Base-by-base conservation (phyloP, 2,888 invertebrate genomes). In the Platynereis dumerilii region DNA sequence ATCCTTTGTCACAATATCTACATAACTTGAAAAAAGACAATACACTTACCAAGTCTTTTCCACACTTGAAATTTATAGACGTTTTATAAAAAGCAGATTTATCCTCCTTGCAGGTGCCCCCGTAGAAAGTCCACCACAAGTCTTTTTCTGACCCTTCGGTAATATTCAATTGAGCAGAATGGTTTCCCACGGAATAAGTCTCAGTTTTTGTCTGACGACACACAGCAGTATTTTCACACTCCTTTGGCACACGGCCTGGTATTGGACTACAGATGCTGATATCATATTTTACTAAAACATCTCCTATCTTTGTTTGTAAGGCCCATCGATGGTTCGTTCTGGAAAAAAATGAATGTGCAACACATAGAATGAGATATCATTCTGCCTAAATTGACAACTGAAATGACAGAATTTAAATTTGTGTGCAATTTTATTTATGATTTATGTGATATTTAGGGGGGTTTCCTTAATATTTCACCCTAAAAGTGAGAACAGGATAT, bases 41-140 rank as follows among this genome's bases (percentile, higher is more conserved):
- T 34, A 54, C 48, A 54, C 59, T 53, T 34, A 65, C 59, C 59
- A 59, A 42, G 5, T 53, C 59, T 53, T 59, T 59, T 7, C 78
- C 78, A 75, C 79, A 79, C 62, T 75, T 76, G 42, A 79, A 71
- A 57, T 75, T 74, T 57, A 79, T 73, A 28, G 72, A 62, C 12
- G 76, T 72, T n/a, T 72, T 73, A 2, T 72, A 68, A 39, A 68
- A 62, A 29, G 71, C 67, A 1, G 53, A 45, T 0, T 62, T 54
- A 20, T 60, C 45, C 2, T 66, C 69, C 2, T 70, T 67, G 57
- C 78, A 78, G 0, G 57, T 15, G 17, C 73, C 73, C 2, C 79
- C 79, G 3, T 66, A 44, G 20, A 65, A 24, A 12, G 59, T 20
- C 55, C 59, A 60, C 17, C 53, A 29, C 28, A 53, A 42, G 5